Base-by-base conservation (phyloP, 2,797 vertebrate genomes). In the Syngnathus acus region DNA sequence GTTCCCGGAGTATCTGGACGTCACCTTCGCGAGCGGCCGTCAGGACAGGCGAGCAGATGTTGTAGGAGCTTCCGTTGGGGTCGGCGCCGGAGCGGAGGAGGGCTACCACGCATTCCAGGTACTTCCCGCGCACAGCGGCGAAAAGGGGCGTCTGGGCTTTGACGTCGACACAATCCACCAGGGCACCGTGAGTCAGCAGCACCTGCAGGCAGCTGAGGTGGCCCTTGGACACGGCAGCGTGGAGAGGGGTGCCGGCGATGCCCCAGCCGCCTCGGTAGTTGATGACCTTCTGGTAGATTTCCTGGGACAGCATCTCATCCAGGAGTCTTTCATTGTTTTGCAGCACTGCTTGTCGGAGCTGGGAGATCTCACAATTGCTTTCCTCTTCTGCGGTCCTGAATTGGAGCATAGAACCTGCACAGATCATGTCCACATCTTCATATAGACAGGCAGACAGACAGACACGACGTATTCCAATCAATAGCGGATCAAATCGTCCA, bases 131-230 rank as follows among this genome's bases (percentile, higher is more conserved):
- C 11, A 97, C 95, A 0, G 96, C 95, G 0, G 91, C 88, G 16
- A 98, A 98, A 39, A 98, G 92, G 0, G 95, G 95, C 0, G 95
- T 98, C 82, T 98, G 95, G 0, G 96, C 96, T 78, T 98, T 98
- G 53, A 95, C 90, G 0, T 98, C 95, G 64, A 94, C 87, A 6
- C 92, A 86, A 81, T 98, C 95, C 3, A 97, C 91, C 3, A 94
- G 86, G 0, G 96, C 95, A 0, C 94, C 94, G 0, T 94, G 93
- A 6, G 91, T 90, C 62, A 98, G 74, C 60, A 98, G 92, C 4
- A 95, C 86, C 80, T 88, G 86, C 68, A 98, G 73, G 61, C 95
- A 96, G 76, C 86, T 78, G 38, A 91, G 61, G 4, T 93, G 86
- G 13, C 91, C 95, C 79, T 88, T 85, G 0, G 93, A 84, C 16